A percentile compares a stretch with the other conserved stretches of the same genome.
phyloP scores from a whole-genome alignment of 2,888 invertebrate species.

The Agrenia bidenticulata region DNA sequence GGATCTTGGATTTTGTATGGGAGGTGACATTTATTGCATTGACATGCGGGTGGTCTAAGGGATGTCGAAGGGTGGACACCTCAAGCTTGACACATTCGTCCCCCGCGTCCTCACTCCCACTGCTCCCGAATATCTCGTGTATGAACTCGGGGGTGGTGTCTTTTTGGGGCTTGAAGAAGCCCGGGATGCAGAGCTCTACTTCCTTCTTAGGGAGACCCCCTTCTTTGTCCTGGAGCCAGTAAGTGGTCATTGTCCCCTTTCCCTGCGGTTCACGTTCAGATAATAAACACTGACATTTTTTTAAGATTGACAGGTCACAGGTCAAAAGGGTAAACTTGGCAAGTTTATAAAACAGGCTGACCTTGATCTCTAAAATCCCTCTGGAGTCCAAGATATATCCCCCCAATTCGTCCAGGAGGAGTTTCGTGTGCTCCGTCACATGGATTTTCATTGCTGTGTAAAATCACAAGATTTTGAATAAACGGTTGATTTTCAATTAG shows the following conservation, averaged over 20 bases:
- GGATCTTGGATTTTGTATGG: conserved; percentile 7
- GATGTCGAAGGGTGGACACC: conserved; percentile 1
- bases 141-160: conserved; percentile 37
- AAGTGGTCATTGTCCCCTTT: conserved; percentile 63
- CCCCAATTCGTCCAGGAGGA: conserved; percentile 60
- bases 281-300: too few relatives aligned
- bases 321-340: too few relatives aligned
- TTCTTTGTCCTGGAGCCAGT: conserved; percentile 61
- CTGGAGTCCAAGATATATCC: conserved; percentile 54
- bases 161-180: conserved; percentile 48
- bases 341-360: conserved; percentile 21
- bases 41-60: background rate
- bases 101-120: conserved; percentile 31
- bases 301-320: too few relatives aligned
- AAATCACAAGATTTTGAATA: conserved; percentile 1
- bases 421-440: conserved; percentile 63
- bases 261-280: conserved; percentile 56
- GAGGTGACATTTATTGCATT: background rate
- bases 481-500: background rate
- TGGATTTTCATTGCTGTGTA: conserved; percentile 65
- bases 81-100: conserved; percentile 8
- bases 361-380: conserved; percentile 52
- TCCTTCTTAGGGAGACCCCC: conserved; percentile 55
- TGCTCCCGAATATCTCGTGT: conserved; percentile 47
- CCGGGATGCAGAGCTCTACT: conserved; percentile 57